Base-by-base conservation (phyloP, 2,797 vertebrate genomes). In the Falco columbarius region DNA sequence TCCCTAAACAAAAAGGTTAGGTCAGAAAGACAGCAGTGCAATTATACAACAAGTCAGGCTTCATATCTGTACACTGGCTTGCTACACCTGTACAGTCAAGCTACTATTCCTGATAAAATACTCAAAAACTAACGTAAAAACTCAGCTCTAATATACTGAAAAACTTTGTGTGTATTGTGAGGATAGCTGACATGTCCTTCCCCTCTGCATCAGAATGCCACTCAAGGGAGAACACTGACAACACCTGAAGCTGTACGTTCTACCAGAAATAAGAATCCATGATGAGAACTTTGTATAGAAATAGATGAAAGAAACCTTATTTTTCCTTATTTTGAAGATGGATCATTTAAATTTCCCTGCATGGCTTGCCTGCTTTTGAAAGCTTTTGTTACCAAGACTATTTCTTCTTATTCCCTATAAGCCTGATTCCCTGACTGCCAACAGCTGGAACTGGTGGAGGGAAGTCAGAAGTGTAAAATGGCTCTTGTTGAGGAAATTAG, bases 331-430 rank as follows among this genome's bases (percentile, higher is more conserved):
- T 82, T 81, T 77, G 40, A 87, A 91, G 75, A 85, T 7, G 7
- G 71, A 84, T 79, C 51, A 86, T 32, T 32, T 73, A 61, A 84
- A 73, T 91, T 92, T 67, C 70, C 79, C 92, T 59, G 84, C 58
- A 40, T 68, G 40, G 15, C 10, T 46, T 59, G 46, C 42, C 66
- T 71, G 23, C 20, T 72, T 79, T 83, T 85, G 65, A 93, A 91
- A 83, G 79, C 72, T 92, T 93, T 93, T 92, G 63, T 94, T 93
- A 96, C 32, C 49, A 74, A 42, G 36, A 58, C 17, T 88, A 23
- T 74, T 91, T 75, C 55, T 94, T 85, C 65, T 74, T 91, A 61
- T 68, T 85, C n/a, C 52, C 74, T 51, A 20, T 36, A 70, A 80
- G 56, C 26, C 61, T 52, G 54, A 44, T 74, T 89, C 86, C 92